A percentile compares a stretch with the other conserved stretches of the same genome.
Evolutionary conservation across 2,888 invertebrate genomes (phyloP).

Genomic region (Eueremaeus valkanovi): DNA sequence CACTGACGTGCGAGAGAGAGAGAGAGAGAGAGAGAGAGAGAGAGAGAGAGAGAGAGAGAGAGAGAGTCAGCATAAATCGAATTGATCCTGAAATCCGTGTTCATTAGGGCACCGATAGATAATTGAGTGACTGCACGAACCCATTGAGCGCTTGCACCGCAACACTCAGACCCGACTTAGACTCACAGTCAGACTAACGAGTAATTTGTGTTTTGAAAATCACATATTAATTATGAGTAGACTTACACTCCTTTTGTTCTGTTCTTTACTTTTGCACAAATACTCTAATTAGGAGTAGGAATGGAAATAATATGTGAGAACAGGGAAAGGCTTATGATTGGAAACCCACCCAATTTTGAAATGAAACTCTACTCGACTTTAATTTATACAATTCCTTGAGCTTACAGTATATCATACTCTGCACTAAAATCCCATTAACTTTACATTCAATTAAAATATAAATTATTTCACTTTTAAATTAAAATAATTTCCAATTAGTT

Average conservation of each 20-base stretch:
- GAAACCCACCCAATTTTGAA: conserved; percentile 9
- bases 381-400: no score
- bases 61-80: conserved; percentile 55
- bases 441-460: background rate
- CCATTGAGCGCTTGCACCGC: conserved; percentile 55
- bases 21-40: no score
- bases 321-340: background rate
- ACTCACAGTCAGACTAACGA: conserved; percentile 55
- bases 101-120: conserved; percentile 50
- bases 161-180: conserved; percentile 55
- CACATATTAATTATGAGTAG: conserved; percentile 3
- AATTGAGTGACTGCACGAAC: conserved; percentile 53
- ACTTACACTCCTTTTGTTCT: no score
- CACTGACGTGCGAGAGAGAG: conserved; percentile 55
- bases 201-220: conserved; percentile 30
- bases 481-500: no score
- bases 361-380: conserved; percentile 50
- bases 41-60: no score
- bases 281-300: background rate
- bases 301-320: background rate
- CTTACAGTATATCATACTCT: no score
- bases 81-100: conserved; percentile 52
- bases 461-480: no score
- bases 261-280: conserved; percentile 27
- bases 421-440: no score